These are phyloP conservation scores for Exaiptasia diaphana DNA, from an alignment of 64 coral and sea anemone genomes.

Conservation along the genomic window DNA sequence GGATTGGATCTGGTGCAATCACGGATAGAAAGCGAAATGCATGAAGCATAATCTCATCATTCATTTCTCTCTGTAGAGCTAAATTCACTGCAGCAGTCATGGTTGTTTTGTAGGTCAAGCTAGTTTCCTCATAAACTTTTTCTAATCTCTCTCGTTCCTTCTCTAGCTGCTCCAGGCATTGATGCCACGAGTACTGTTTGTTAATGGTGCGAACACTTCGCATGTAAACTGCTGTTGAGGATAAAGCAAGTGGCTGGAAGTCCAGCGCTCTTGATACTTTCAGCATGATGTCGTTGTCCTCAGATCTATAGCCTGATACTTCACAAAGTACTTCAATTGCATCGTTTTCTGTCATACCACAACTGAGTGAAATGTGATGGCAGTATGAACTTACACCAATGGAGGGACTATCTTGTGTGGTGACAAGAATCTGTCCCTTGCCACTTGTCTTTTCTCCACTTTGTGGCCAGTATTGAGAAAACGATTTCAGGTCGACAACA, in stretches of 20 bases:
- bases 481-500: not conserved
- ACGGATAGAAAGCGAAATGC: slow-evolving; percentile 27
- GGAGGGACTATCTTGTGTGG: not conserved
- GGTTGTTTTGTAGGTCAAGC: not conserved
- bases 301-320: not conserved
- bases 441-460: not conserved
- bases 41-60: slow-evolving; percentile 4
- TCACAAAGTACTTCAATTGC: not conserved
- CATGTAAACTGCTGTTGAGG: slow-evolving; percentile 1
- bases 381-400: not conserved
- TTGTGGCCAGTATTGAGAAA: not conserved
- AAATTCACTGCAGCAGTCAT: slow-evolving; percentile 25
- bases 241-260: not conserved
- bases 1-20: not conserved
- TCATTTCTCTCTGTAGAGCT: slow-evolving; percentile 16
- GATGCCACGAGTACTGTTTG: not conserved
- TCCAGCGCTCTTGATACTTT: not conserved
- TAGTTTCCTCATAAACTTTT: not conserved
- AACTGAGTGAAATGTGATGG: not conserved
- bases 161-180: slow-evolving; percentile 13
- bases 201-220: not conserved
- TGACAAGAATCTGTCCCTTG: slow-evolving; percentile 17
- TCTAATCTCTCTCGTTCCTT: not conserved
- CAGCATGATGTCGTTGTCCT: not conserved
- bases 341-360: not conserved